A percentile compares a stretch with the other conserved stretches of the same genome.
Conservation (phyloP, 2,797 vertebrate genomes). For the Nannoperca obscura region DNA sequence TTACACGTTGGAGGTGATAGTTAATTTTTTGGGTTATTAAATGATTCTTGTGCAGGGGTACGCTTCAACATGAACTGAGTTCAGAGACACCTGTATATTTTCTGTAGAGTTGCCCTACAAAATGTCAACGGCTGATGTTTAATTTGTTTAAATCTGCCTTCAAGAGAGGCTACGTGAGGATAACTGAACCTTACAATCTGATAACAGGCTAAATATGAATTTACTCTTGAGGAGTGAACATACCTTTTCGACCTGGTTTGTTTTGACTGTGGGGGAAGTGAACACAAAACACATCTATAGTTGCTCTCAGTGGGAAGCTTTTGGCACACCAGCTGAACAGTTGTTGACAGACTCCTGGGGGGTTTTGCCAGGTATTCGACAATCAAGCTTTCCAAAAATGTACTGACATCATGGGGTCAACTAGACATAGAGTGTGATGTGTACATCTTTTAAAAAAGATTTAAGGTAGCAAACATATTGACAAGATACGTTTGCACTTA, state of each 20-base stretch:
- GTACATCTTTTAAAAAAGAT: slow-evolving; percentile 4
- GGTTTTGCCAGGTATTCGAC: slow-evolving; percentile 2
- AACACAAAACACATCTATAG: background rate
- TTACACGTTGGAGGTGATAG: background rate
- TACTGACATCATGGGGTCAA: background rate
- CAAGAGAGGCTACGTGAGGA: background rate
- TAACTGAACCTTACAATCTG: background rate
- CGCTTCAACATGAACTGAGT: background rate
- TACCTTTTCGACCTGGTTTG: background rate
- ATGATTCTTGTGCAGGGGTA: background rate
- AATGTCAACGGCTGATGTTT: background rate
- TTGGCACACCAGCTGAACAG: background rate
- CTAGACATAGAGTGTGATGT: background rate
- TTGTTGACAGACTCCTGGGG: background rate
- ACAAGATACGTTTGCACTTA: background rate
- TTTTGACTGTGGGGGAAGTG: background rate
- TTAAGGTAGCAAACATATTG: background rate
- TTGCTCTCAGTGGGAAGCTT: background rate
- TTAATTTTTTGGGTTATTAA: slow-evolving; percentile 5
- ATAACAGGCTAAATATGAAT: background rate
- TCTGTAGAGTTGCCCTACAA: background rate
- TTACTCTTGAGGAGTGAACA: background rate
- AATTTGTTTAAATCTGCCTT: background rate
- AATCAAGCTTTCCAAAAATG: slow-evolving; percentile 19
- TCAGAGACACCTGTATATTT: background rate